These are phyloP conservation scores for Cryptocheilus praepositus DNA, from an alignment of 2,888 invertebrate species.

Conservation along the genomic window DNA sequence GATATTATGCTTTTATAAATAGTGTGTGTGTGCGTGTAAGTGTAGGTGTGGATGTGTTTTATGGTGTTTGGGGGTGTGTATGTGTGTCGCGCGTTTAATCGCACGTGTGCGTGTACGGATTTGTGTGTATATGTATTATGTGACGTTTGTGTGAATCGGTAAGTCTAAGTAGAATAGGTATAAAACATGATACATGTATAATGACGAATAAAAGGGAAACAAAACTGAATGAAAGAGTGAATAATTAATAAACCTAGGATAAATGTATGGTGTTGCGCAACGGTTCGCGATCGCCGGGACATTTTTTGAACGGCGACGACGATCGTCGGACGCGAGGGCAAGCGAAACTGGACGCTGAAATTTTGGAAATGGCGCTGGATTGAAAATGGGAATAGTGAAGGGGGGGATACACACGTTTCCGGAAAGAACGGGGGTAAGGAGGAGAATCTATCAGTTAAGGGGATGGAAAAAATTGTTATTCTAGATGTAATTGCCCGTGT, in stretches of 20 bases:
- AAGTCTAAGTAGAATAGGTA: conserved; percentile 58
- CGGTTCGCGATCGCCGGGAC: too few species aligned
- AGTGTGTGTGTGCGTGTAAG: conserved; percentile 58
- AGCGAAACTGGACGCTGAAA: conserved; percentile 1
- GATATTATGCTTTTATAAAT: conserved; percentile 75
- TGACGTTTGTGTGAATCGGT: conserved; percentile 14
- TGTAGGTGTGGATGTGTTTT: too few species aligned
- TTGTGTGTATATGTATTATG: too few species aligned
- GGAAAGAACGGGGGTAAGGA: conserved; percentile 47
- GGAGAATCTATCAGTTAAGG: conserved; percentile 39
- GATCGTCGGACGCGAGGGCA: too few species aligned
- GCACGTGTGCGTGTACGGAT: too few species aligned
- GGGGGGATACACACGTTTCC: conserved; percentile 8
- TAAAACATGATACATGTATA: conserved; percentile 55
- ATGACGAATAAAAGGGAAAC: conserved; percentile 42
- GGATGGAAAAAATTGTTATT: conserved; percentile 52
- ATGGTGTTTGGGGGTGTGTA: too few species aligned
- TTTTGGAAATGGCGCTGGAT: conserved; percentile 5
- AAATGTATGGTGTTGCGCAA: too few species aligned
- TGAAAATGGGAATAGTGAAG: not conserved
- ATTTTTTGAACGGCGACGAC: too few species aligned
- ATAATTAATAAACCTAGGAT: too few species aligned
- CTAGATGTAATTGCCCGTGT: conserved; percentile 56
- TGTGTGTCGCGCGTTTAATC: too few species aligned
- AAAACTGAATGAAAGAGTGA: too few species aligned